These are phyloP conservation scores for Phoxinus phoxinus DNA, from an alignment of 2,113 vertebrate species.

Conservation along the genomic window DNA sequence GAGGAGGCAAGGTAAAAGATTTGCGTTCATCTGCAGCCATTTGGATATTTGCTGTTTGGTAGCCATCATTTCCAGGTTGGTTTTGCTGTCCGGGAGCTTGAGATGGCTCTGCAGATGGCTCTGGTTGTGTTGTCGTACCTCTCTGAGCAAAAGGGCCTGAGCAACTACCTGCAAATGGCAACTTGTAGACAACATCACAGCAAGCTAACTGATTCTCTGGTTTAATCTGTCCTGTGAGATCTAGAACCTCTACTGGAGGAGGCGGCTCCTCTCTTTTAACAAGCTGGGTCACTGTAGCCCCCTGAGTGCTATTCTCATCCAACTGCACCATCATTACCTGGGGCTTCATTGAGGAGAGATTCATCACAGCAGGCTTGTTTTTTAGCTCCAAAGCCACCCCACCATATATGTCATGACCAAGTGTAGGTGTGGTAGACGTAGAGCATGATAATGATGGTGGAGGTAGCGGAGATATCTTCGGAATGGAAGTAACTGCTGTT, in stretches of 20 bases:
- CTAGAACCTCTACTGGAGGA: constrained; percentile 80
- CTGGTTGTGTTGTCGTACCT: constrained; percentile 82
- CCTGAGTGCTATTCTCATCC: constrained; percentile 80
- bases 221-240: constrained; percentile 89
- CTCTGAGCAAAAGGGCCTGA: constrained; percentile 85
- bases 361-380: constrained; percentile 81
- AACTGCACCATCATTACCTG: constrained; percentile 95
- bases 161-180: constrained; percentile 92
- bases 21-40: constrained; percentile 81
- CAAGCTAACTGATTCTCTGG: constrained; percentile 92
- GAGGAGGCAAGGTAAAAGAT: constrained; percentile 74
- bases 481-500: constrained; percentile 74
- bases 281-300: constrained; percentile 84
- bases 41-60: constrained; percentile 70
- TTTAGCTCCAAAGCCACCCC: constrained; percentile 86
- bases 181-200: constrained; percentile 96
- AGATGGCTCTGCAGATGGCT: constrained; percentile 59
- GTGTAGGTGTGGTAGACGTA: constrained; percentile 62
- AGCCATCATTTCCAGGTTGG: constrained; percentile 75
- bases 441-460: constrained; percentile 73
- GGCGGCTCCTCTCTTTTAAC: constrained; percentile 81
- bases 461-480: constrained; percentile 78
- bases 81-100: constrained; percentile 69
- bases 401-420: constrained; percentile 79
- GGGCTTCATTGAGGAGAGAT: constrained; percentile 83